phyloP scores from a whole-genome alignment of 2,888 invertebrate genomes.

The Amiota minor region DNA sequence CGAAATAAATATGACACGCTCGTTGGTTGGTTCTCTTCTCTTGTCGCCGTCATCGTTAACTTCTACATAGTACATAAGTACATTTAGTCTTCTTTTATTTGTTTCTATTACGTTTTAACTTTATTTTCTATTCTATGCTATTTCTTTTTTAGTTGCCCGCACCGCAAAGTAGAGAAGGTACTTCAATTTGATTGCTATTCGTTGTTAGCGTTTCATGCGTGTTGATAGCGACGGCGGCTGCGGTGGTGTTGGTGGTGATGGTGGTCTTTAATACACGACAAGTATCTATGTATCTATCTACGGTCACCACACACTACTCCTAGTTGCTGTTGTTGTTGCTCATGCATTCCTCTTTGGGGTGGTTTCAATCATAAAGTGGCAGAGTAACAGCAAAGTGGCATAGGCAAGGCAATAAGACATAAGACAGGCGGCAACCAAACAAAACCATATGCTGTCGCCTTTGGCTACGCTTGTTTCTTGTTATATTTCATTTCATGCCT shows the following conservation, averaged over 20 bases:
- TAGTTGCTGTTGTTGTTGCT: constrained; percentile 14
- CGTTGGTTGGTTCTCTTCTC: background rate
- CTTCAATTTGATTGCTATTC: background rate
- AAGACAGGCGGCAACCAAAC: too few relatives aligned
- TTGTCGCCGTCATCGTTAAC: too few relatives aligned
- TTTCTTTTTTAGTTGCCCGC: background rate
- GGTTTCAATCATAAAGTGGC: too few relatives aligned
- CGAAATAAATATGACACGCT: constrained; percentile 21
- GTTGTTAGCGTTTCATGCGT: background rate
- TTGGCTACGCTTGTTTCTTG: too few relatives aligned
- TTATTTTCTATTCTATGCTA: background rate
- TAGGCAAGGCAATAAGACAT: background rate
- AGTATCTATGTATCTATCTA: background rate
- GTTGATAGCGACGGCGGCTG: constrained; percentile 34
- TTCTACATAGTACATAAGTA: too few relatives aligned
- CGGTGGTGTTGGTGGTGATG: too few relatives aligned
- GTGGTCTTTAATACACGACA: background rate
- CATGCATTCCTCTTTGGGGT: background rate
- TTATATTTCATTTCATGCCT: constrained; percentile 28
- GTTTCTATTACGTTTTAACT: background rate
- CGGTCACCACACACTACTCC: too few relatives aligned
- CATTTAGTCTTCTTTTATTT: constrained; percentile 10
- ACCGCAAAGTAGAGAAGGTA: background rate
- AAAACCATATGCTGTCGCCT: constrained; percentile 9
- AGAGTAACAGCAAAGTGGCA: background rate